Conservation (phyloP, 2,797 vertebrate species). For the Poecilia picta region DNA sequence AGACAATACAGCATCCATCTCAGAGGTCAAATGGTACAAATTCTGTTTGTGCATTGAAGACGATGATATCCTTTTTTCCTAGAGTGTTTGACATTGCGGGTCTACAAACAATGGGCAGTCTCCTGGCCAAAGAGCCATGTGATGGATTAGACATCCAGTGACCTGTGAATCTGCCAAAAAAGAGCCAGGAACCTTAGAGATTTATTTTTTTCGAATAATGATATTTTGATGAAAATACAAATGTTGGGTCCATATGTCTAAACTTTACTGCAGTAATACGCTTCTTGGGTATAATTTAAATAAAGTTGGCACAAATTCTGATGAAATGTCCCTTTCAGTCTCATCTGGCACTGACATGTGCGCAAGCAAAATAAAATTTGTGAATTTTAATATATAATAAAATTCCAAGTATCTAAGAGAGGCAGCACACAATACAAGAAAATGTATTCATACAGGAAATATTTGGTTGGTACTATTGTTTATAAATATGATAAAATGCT, state of each 20-base stretch:
- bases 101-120: conserved; percentile 46
- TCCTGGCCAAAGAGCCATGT: conserved; percentile 38
- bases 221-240: conserved; percentile 6
- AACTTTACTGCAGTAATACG: not conserved
- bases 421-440: no score
- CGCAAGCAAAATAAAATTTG: not conserved
- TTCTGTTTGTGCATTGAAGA: conserved; percentile 66
- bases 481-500: no score
- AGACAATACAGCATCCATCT: conserved; percentile 63
- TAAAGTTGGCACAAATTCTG: not conserved
- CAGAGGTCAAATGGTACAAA: conserved; percentile 63
- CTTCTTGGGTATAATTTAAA: not conserved
- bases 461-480: no score
- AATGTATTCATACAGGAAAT: no score
- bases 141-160: conserved; percentile 43
- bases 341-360: not conserved
- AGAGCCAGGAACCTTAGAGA: not conserved
- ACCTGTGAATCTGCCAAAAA: conserved; percentile 4
- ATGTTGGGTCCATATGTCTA: not conserved
- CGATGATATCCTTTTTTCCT: conserved; percentile 45
- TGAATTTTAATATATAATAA: no score
- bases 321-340: not conserved
- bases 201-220: not conserved
- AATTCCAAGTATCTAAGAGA: no score
- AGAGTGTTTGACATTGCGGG: conserved; percentile 37